Percentiles rank a stretch among this genome's conserved stretches.
These are phyloP conservation scores for Fregetta grallaria DNA, from an alignment of 2,113 vertebrate species.

Conservation along the genomic window DNA sequence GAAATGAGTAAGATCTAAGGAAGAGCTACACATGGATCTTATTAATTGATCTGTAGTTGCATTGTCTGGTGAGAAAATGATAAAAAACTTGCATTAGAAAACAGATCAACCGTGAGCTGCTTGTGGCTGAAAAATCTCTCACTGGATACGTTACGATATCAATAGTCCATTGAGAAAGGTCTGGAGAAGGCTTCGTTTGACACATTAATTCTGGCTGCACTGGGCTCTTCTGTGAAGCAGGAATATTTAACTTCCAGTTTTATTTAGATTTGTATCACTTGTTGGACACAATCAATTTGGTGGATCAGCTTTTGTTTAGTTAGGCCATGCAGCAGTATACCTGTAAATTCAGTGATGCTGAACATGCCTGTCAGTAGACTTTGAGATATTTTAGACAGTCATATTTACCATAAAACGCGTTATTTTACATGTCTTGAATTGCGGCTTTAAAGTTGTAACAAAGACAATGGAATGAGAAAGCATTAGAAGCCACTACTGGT, in stretches of 20 bases:
- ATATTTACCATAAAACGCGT: neutral
- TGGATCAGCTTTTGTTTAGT: neutral
- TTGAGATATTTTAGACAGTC: neutral
- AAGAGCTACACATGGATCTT: neutral
- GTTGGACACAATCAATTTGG: neutral
- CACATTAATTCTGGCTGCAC: neutral
- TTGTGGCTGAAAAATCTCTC: neutral
- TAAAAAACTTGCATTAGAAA: neutral
- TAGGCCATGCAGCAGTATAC: neutral
- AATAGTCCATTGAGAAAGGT: neutral
- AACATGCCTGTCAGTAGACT: neutral
- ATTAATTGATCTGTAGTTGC: neutral
- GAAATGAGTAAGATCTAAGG: neutral
- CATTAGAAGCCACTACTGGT: neutral
- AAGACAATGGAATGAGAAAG: neutral
- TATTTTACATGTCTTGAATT: neutral
- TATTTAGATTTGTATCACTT: neutral
- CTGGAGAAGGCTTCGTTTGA: neutral
- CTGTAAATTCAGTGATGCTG: neutral
- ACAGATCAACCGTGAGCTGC: neutral
- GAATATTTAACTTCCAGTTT: neutral
- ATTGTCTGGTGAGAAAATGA: neutral
- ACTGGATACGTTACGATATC: neutral
- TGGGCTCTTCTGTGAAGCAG: neutral
- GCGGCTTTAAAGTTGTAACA: neutral